Base-by-base conservation (phyloP, 2,113 vertebrate genomes). In the Pao palembangensis region DNA sequence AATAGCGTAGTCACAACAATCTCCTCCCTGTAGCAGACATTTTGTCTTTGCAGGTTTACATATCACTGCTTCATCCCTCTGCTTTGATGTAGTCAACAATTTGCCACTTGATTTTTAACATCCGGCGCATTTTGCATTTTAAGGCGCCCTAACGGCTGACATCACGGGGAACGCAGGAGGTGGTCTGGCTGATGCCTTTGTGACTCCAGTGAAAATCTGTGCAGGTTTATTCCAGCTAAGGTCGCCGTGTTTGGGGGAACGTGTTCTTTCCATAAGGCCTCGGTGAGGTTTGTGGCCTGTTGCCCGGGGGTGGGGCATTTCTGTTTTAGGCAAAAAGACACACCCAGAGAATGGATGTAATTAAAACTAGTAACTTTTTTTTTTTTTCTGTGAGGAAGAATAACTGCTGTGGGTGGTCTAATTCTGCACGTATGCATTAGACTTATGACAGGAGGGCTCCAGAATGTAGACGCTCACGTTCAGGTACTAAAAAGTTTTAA, bases 321-420 rank as follows among this genome's bases (percentile, higher is more conserved):
- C 69, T 81, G 75, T 76, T 80, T 70, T 69, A 55, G 76, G 72
- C 72, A 64, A 51, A 62, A 81, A 78, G 85, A 78, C 80, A 81
- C 85, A 66, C 84, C 85, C 84, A 85, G 67, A 83, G 82, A 75
- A 89, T 90, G 87, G 89, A 90, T 87, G 88, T 87, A 88, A 89
- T 90, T 91, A 90, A 88, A 84, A 84, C 75, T 72, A 74, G 82
- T 72, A 81, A 78, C 21, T 71, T 73, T 80, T 73, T 28, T 28
- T 28, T 28, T 28, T 4, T 28, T 28, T 66, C 64, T 65, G 64
- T 58, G 42, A 76, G 71, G 51, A 64, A 62, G 68, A 73, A 73
- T 67, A 71, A 78, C 65, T 83, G 58, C 62, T 89, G 80, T 89
- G 89, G 87, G 88, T 90, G 88, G 88, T 90, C 90, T 84, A 64